Base-by-base conservation (phyloP, 2,797 vertebrate genomes). In the Pseudochirops cupreus region DNA sequence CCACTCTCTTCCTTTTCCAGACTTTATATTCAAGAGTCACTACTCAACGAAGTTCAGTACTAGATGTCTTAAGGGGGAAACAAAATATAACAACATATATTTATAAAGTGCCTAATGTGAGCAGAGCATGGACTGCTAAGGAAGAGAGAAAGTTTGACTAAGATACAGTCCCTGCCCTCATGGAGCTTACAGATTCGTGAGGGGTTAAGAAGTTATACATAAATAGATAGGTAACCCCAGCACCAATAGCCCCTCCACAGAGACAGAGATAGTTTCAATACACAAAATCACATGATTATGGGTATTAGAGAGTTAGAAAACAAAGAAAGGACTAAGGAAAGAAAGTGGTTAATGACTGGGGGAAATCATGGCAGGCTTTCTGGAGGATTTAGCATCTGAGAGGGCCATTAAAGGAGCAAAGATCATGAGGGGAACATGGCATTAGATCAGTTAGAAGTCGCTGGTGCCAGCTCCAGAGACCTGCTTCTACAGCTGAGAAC, bases 401-500 rank as follows among this genome's bases (percentile, higher is more conserved):
- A 0, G 7, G n/a, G 18, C 21, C 39, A 26, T 12, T 46, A 24
- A 21, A 26, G 7, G 7, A 82, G 39, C 39, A 82, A 67, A 67
- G 62, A 16, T n/a, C 62, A 46, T 4, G 21, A 26, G 21, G 21
- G 13, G 39, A 31, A 39, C 67, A 91, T 92, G 95, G 13, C 54
- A 67, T 10, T 58, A 67, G 91, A 58, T 95, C 24, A 92, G 53
- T 93, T 93, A 94, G 90, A 74, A 96, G 95, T 29, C 91, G 18
- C 52, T 31, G 21, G 50, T 16, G 54, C 56, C 56, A 53, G 89
- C 57, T 96, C 89, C 91, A 94, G 92, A 93, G 59, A 57, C 31
- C 54, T 59, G 39, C 59, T 94, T 97, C 94, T 92, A 98, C 94
- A 94, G 52, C 62, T 97, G 94, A 98, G 93, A 67, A 52, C 50